phyloP scores from a whole-genome alignment of 2,113 vertebrate genomes.

The Pterocles burchelli region DNA sequence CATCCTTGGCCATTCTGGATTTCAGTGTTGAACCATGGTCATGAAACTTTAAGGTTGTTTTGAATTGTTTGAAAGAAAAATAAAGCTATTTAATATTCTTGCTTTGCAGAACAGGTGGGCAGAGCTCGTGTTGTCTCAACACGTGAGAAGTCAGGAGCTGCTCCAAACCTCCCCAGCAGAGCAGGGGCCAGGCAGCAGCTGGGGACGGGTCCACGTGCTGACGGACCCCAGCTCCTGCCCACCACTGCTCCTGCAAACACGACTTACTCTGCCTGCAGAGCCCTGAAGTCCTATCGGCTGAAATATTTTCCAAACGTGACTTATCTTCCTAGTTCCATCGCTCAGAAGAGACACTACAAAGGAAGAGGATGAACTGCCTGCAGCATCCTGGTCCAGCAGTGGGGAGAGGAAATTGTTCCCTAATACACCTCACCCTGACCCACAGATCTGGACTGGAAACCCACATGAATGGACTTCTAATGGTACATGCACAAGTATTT shows the following conservation, averaged over 20 bases:
- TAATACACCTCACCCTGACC: no score
- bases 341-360: not conserved
- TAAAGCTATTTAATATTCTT: not conserved
- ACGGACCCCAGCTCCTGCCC: not conserved
- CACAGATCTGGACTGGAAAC: not conserved
- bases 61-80: not conserved
- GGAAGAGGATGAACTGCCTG: not conserved
- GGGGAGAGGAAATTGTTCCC: not conserved
- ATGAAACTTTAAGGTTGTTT: not conserved
- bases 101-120: not conserved
- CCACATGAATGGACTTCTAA: rapidly evolving
- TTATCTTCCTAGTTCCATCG: not conserved
- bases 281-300: rapidly evolving
- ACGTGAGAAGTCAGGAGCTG: rapidly evolving
- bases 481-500: rapidly evolving
- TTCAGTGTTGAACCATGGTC: not conserved
- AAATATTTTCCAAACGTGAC: not conserved
- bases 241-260: not conserved
- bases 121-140: not conserved
- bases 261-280: not conserved
- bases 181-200: no score
- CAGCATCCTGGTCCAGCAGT: not conserved
- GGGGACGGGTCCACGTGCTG: no score
- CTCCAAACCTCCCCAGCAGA: not conserved
- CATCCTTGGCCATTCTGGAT: not conserved